Evolutionary conservation across 2,888 invertebrate genomes (phyloP).

Genomic region (Caenorhabditis sp.): DNA sequence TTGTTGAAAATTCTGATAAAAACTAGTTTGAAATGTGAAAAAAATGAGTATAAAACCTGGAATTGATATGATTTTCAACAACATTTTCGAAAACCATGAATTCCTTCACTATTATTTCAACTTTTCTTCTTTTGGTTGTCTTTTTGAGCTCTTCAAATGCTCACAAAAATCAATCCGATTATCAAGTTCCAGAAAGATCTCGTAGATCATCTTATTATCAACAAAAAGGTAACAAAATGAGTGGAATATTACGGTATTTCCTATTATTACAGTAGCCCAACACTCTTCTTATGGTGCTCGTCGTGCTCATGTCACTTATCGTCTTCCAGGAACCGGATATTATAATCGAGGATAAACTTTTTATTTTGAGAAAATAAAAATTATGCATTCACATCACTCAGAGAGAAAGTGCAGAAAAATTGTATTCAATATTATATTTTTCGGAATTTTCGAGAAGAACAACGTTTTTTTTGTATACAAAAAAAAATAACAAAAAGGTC

Average conservation of each 20-base stretch:
- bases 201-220: background rate
- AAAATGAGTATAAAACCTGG: background rate
- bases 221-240: background rate
- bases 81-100: background rate
- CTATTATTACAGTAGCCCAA: no score
- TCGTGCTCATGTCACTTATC: background rate
- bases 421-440: no score
- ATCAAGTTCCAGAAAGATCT: background rate
- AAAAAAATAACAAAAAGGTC: no score
- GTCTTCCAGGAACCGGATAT: background rate
- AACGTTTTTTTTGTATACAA: no score
- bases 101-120: background rate
- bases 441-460: background rate
- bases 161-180: background rate
- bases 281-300: background rate
- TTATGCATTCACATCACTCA: background rate
- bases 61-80: background rate
- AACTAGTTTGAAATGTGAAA: background rate
- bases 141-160: background rate
- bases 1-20: background rate
- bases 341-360: background rate
- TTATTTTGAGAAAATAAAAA: background rate
- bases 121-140: background rate
- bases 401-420: background rate
- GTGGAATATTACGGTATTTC: background rate